Percentiles rank a stretch among this genome's conserved stretches.
Evolutionary conservation across 1,140 invertebrate genomes (phyloP).

Genomic region (Colletes gigas): DNA sequence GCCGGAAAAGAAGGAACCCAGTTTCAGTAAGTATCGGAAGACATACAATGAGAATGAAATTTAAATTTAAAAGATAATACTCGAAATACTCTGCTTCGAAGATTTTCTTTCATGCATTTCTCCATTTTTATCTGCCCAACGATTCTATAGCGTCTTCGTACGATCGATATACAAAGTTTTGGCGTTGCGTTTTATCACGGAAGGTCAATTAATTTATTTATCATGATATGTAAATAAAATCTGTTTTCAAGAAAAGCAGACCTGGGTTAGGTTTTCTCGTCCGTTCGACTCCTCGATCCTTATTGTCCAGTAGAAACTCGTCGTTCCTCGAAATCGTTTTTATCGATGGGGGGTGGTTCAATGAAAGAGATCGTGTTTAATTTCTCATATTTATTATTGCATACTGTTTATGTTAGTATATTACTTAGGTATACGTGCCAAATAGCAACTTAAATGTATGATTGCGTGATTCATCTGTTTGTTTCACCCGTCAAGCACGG

Average conservation of each 20-base stretch:
- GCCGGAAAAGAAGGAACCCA: not conserved
- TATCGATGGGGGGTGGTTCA: not conserved
- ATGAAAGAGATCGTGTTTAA: slow-evolving; percentile 54
- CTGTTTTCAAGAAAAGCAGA: slow-evolving; percentile 25
- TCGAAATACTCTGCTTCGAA: not conserved
- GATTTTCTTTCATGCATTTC: not conserved
- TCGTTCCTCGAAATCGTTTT: not conserved
- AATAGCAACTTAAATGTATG: slow-evolving; percentile 82
- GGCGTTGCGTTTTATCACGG: not conserved
- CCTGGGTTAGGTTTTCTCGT: not conserved
- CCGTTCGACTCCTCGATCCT: not conserved
- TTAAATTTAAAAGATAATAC: not conserved
- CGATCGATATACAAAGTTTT: not conserved
- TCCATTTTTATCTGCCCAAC: not conserved
- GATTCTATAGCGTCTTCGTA: not conserved
- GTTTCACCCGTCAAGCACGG: slow-evolving; percentile 76
- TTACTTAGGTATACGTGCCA: slow-evolving; percentile 82
- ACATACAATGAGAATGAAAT: not conserved
- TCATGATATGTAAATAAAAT: slow-evolving; percentile 41
- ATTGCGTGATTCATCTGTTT: slow-evolving; percentile 81
- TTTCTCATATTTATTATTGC: slow-evolving; percentile 82
- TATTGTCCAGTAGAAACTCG: not conserved
- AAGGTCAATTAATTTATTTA: slow-evolving; percentile 4
- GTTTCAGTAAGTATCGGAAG: not conserved
- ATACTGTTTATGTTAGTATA: slow-evolving; percentile 82